A percentile compares a stretch with the other conserved stretches of the same genome.
phyloP scores from a whole-genome alignment of 1,140 invertebrate species.

The Streblospio benedicti region DNA sequence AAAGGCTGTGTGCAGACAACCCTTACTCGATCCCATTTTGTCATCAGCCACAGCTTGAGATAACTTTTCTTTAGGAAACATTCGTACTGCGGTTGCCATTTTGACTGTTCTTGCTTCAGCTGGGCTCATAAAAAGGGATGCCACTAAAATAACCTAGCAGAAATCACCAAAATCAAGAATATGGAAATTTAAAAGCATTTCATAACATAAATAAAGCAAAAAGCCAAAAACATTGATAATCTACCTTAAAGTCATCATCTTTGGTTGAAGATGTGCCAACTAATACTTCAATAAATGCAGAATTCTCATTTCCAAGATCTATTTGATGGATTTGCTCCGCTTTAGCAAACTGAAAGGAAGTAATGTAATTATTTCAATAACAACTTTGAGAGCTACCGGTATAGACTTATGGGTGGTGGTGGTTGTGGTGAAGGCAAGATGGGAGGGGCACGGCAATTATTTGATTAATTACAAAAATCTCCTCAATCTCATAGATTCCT shows the following conservation, averaged over 20 bases:
- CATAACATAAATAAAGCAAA: conserved; percentile 1
- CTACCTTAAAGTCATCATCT: conserved; percentile 58
- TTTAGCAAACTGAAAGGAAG: conserved; percentile 56
- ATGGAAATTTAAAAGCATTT: not conserved
- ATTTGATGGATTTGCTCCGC: conserved; percentile 60
- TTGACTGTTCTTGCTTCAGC: conserved; percentile 60
- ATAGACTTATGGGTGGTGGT: not conserved
- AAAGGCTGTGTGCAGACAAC: conserved; percentile 78
- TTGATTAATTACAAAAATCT: not conserved
- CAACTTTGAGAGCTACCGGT: not conserved
- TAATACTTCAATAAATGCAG: conserved; percentile 74
- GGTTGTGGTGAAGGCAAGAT: not conserved
- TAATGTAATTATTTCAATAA: not conserved
- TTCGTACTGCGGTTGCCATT: conserved; percentile 63
- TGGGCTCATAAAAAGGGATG: conserved; percentile 71
- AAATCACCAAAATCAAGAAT: not conserved
- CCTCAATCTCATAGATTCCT: not conserved
- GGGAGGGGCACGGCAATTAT: not conserved
- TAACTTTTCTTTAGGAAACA: conserved; percentile 61
- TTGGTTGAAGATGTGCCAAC: conserved; percentile 59
- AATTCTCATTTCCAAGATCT: conserved; percentile 75
- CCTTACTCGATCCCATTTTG: conserved; percentile 73
- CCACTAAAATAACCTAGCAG: conserved; percentile 61
- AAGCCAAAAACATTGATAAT: conserved; percentile 1
- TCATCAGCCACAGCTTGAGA: conserved; percentile 51